These are phyloP conservation scores for Ammospiza nelsoni DNA, from an alignment of 2,113 vertebrate species.

Conservation along the genomic window DNA sequence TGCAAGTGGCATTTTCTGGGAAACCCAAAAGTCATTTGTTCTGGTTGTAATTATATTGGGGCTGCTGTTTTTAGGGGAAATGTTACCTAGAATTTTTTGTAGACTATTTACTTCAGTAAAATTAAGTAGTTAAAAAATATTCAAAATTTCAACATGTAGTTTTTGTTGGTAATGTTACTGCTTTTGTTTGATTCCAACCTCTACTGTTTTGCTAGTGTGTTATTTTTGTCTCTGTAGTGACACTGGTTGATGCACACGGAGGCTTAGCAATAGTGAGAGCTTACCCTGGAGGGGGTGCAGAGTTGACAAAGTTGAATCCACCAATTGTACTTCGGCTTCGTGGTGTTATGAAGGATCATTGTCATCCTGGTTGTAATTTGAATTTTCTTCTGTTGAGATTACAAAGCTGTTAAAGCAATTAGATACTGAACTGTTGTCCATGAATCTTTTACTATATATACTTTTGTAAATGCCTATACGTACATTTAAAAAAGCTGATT, in stretches of 20 bases:
- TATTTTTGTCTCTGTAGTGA: conserved; percentile 38
- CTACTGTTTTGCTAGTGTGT: not conserved
- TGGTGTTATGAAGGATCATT: not conserved
- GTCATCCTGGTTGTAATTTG: not conserved
- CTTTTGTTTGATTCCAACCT: conserved; percentile 12
- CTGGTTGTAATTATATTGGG: not conserved
- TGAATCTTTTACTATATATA: not conserved
- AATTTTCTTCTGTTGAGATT: not conserved
- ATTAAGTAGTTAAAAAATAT: not conserved
- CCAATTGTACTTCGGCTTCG: not conserved
- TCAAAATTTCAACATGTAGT: not conserved
- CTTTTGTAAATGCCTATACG: not conserved
- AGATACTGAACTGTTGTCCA: not conserved
- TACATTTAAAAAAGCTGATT: not conserved
- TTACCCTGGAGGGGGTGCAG: conserved; percentile 2
- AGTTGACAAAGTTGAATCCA: not conserved
- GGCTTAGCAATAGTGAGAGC: not conserved
- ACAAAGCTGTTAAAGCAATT: not conserved
- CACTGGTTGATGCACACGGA: conserved; percentile 33
- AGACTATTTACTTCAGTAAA: not conserved
- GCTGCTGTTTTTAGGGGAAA: not conserved
- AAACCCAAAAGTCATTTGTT: conserved; percentile 3
- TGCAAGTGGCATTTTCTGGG: conserved; percentile 1
- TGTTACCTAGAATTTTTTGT: not conserved
- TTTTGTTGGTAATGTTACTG: not conserved